phyloP scores from a whole-genome alignment of 2,797 vertebrate species.

The Loris lydekkerianus region DNA sequence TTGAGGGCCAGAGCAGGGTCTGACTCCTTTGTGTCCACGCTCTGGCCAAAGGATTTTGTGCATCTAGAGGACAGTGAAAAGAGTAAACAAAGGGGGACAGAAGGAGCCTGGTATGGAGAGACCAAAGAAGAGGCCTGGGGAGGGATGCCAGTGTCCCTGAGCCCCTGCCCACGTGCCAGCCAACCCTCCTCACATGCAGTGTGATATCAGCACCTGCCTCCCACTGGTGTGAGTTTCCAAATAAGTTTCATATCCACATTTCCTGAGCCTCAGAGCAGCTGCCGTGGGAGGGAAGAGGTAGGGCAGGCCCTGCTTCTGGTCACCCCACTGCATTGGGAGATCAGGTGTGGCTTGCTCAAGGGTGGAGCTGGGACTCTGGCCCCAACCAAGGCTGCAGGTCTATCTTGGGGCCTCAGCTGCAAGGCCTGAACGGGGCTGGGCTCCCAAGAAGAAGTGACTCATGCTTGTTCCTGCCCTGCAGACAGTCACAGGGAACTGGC shows the following conservation, averaged over 20 bases:
- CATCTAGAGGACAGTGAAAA: background rate
- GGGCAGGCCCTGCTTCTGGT: accelerated
- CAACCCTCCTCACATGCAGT: accelerated
- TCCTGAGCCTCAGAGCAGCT: background rate
- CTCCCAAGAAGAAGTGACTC: slow-evolving; percentile 18
- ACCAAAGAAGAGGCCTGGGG: background rate
- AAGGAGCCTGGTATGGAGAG: background rate
- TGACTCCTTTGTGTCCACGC: background rate
- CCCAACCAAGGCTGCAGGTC: background rate
- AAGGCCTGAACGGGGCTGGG: background rate
- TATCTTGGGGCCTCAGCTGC: background rate
- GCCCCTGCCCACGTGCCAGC: background rate
- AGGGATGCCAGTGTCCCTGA: accelerated
- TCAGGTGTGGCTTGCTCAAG: background rate
- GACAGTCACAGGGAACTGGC: background rate
- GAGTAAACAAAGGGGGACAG: too few relatives aligned
- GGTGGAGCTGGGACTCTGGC: background rate
- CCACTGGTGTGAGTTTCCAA: background rate
- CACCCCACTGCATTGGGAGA: background rate
- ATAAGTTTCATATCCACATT: background rate
- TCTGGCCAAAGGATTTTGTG: background rate
- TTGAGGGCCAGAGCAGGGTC: accelerated
- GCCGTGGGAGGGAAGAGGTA: background rate
- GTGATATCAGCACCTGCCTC: accelerated
- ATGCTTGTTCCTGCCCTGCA: background rate